Percentiles rank a stretch among this genome's conserved stretches.
Conservation (phyloP, 2,888 invertebrate species). For the Urechis unicinctus region DNA sequence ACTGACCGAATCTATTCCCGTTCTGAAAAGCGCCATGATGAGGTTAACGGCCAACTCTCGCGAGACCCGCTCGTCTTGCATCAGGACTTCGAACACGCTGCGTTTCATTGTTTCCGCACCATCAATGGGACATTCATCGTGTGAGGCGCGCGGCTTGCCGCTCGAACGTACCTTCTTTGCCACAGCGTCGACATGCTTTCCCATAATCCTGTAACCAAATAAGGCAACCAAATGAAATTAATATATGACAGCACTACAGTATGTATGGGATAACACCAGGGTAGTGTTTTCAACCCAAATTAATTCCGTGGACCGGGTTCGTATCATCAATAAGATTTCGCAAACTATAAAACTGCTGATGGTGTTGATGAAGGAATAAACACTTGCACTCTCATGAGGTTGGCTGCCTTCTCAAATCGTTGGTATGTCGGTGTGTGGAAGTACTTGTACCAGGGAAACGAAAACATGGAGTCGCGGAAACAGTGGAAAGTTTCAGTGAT, state of each 20-base stretch:
- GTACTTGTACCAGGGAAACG: conserved; percentile 16
- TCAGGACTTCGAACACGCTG: conserved; percentile 12
- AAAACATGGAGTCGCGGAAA: conserved; percentile 18
- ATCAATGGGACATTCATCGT: not conserved
- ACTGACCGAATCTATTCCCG: conserved; percentile 19
- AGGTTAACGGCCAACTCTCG: conserved; percentile 13
- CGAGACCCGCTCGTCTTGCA: conserved; percentile 8
- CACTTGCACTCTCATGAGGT: conserved; percentile 14
- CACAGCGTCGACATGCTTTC: conserved; percentile 8
- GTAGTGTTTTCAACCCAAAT: too few species aligned
- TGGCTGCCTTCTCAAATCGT: conserved; percentile 13
- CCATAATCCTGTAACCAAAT: conserved; percentile 12
- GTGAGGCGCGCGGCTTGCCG: not conserved
- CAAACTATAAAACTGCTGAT: too few species aligned
- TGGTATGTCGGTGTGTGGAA: conserved; percentile 16
- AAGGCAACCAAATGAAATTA: not conserved
- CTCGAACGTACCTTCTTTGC: not conserved
- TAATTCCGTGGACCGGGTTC: too few species aligned
- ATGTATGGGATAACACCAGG: too few species aligned
- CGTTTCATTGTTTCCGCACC: not conserved
- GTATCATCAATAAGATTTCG: too few species aligned
- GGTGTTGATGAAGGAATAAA: too few species aligned
- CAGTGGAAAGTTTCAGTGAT: conserved; percentile 16
- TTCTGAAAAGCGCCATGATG: conserved; percentile 16
- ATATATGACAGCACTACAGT: too few species aligned